Base-by-base conservation (phyloP, 2,797 vertebrate species). In the Caiman crocodilus region DNA sequence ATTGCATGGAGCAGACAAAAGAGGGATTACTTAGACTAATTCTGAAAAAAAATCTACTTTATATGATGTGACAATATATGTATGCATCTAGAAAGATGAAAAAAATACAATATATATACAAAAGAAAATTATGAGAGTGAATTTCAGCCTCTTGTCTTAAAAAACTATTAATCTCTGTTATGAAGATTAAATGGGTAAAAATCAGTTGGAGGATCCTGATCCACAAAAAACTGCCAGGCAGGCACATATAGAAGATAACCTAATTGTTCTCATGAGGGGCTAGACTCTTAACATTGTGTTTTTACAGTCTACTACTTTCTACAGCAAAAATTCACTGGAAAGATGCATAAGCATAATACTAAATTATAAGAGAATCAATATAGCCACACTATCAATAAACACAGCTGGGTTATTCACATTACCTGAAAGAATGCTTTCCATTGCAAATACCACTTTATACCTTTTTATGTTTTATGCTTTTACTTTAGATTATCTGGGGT, bases 171-270 rank as follows among this genome's bases (percentile, higher is more conserved):
- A 58, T 69, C 7, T 6, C 9, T 76, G 0, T 8, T 91, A 9
- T 63, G 77, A 69, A 76, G 14, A 63, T 61, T 28, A 26, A 21
- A 85, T 84, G 26, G n/a, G n/a, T 76, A 55, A 83, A 63, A 83
- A 58, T 61, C 14, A 57, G 11, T 1, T 10, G 77, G 14, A 79
- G 87, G 77, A 84, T 4, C 77, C 57, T 73, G 23, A 82, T 73
- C 9, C 1, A 1, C 73, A 82, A 63, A 76, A 56, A 17, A 1
- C 5, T 81, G 78, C 6, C 0, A 0, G 1, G 1, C 0, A 1
- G 35, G 16, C 6, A 75, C 4, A 65, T 8, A 14, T 42, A 17
- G 69, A 1, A 78, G 23, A 79, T 23, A 90, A 77, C 8, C 57
- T 77, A 50, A 60, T 83, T 83, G 76, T 3, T 60, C 13, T 90